Evolutionary conservation across 1,140 invertebrate species (phyloP), one percentile per base, ranked within the genome.

Genomic region (Drosophila nasuta): DNA sequence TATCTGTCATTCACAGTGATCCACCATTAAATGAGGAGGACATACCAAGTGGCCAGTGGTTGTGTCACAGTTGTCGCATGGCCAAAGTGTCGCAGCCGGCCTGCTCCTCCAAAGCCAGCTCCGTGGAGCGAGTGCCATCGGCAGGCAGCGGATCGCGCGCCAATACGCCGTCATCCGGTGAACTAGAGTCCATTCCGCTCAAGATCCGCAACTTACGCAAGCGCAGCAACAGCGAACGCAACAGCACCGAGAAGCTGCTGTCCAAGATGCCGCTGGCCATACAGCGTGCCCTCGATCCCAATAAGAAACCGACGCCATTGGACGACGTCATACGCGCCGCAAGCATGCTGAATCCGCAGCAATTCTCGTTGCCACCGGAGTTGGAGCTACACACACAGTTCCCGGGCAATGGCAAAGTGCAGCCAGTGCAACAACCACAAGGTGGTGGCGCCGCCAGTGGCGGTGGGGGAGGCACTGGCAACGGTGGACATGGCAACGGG

Each of bases 11-110:
- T 54, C 41, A 5, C 4, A 38, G 97, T 94, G 97, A 98, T 93
- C 98, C 97, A 11, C 97, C 98, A 2, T 92, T 99, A 45, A 96
- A 96, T 73, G 96, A 97, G 86, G 95, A 96, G 71, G 97, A 98
- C 92, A 96, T 98, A 77, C 97, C 97, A n/a, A 94, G 95, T 78
- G 97, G 97, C 0, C 95, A 97, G 92, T 98, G 97, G 97, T 93
- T 98, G 66, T 99, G 98, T 89, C 96, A 97, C 75, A 95, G 95
- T 73, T 99, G 97, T 89, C 93, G 93, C 13, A 92, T 92, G 92
- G 76, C 75, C 30, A 85, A 91, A 62, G 80, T 92, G 1, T 65
- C 79, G 25, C 79, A 85, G 25, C 79, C 91, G 11, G 33, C 81
- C 1, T 75, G 68, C 10, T 79, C 78, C 7, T 91, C 91, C 1